A percentile compares a stretch with the other conserved stretches of the same genome.
Evolutionary conservation across 1,140 invertebrate species (phyloP).

Genomic region (Forficula auricularia): DNA sequence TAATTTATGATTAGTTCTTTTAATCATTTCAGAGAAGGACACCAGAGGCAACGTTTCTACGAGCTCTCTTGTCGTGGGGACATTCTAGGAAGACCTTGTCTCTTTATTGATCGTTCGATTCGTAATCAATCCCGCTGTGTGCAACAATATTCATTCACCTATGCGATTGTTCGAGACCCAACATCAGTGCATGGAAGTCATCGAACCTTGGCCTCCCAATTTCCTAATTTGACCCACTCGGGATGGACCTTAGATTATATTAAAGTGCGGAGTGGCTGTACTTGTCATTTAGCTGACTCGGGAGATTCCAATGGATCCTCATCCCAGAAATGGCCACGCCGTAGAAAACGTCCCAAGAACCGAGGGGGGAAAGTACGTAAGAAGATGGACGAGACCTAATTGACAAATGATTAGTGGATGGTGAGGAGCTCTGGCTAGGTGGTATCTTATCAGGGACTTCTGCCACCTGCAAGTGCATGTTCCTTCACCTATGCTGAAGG

Average conservation of each 20-base stretch:
- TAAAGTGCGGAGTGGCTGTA: constrained; percentile 59
- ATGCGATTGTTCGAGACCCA: constrained; percentile 47
- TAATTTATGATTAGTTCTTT: too few species aligned
- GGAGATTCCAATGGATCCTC: too few species aligned
- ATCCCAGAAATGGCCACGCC: too few species aligned
- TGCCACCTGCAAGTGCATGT: too few species aligned
- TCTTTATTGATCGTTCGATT: constrained; percentile 50
- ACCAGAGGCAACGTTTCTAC: constrained; percentile 48
- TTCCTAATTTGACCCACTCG: constrained; percentile 30
- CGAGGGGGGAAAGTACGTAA: too few species aligned
- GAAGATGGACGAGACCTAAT: too few species aligned
- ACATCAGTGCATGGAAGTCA: constrained; percentile 22
- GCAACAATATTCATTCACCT: constrained; percentile 68
- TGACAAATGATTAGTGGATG: too few species aligned
- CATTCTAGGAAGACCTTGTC: constrained; percentile 44
- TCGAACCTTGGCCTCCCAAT: constrained; percentile 28
- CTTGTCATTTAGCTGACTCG: constrained; percentile 43
- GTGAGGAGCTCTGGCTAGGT: too few species aligned
- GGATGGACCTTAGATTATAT: constrained; percentile 67
- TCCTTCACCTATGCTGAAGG: too few species aligned
- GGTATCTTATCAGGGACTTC: too few species aligned
- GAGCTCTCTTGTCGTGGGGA: constrained; percentile 57
- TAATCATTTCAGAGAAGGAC: constrained; percentile 31
- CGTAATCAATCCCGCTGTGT: constrained; percentile 54
- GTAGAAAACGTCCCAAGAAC: too few species aligned